phyloP scores from a whole-genome alignment of 2,888 invertebrate genomes.

The Drosophila borealis region DNA sequence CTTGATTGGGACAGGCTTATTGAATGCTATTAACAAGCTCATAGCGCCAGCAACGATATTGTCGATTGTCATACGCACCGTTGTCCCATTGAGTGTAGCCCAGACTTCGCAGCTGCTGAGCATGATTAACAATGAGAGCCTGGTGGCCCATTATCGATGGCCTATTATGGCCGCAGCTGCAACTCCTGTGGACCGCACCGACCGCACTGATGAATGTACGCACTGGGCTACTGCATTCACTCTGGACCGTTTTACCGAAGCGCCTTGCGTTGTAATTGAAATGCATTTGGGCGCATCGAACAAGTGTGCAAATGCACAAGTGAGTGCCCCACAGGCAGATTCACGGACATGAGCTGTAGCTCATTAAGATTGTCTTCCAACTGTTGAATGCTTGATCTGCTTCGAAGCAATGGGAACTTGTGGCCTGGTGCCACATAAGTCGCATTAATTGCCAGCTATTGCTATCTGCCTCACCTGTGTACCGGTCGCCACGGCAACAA shows the following conservation, averaged over 20 bases:
- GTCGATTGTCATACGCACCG: constrained; percentile 36
- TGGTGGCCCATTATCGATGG: constrained; percentile 60
- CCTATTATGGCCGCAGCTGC: constrained; percentile 26
- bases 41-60: constrained; percentile 13
- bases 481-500: constrained; percentile 29
- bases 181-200: constrained; percentile 11
- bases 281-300: constrained; percentile 65
- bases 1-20: constrained; percentile 10
- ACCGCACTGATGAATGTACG: constrained; percentile 53
- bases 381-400: constrained; percentile 17
- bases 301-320: constrained; percentile 38
- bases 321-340: constrained; percentile 25
- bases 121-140: constrained; percentile 57
- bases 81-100: constrained; percentile 31
- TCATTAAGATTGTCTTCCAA: constrained; percentile 25
- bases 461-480: constrained; percentile 7
- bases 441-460: constrained; percentile 43
- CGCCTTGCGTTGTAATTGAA: constrained; percentile 74
- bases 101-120: constrained; percentile 29
- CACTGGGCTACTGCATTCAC: constrained; percentile 30
- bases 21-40: constrained; percentile 28
- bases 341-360: constrained; percentile 19
- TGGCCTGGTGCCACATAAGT: constrained; percentile 35
- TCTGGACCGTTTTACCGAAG: constrained; percentile 24
- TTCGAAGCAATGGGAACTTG: constrained; percentile 5